phyloP scores from a whole-genome alignment of 2,113 vertebrate genomes.

The Nothobranchius kuhntae region DNA sequence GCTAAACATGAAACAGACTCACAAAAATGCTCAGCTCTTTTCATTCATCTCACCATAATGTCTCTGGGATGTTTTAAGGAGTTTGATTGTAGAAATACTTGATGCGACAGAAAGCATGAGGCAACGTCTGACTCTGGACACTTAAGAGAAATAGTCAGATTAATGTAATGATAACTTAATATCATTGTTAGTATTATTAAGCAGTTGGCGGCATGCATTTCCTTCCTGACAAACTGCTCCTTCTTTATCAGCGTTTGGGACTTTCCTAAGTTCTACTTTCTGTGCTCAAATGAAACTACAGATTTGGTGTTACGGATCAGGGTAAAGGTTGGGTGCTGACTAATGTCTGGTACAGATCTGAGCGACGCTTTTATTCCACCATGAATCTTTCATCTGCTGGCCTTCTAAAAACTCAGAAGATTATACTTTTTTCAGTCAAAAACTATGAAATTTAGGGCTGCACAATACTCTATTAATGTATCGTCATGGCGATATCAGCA shows the following conservation, averaged over 20 bases:
- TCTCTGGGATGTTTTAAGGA: no score
- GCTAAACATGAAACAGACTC: background rate
- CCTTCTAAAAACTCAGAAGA: no score
- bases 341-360: background rate
- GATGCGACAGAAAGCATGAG: background rate
- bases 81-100: background rate
- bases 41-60: background rate
- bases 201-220: conserved; percentile 4
- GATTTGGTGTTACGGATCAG: background rate
- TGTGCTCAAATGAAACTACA: background rate
- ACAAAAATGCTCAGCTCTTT: background rate
- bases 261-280: background rate
- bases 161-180: background rate
- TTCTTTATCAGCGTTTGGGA: background rate
- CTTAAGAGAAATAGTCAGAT: conserved; percentile 1
- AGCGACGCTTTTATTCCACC: conserved; percentile 26
- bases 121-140: background rate
- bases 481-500: no score
- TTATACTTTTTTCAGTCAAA: no score
- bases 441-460: no score
- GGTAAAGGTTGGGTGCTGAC: background rate
- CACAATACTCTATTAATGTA: no score
- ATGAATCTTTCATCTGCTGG: conserved; percentile 3
- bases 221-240: conserved; percentile 3
- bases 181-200: background rate